These are phyloP conservation scores for Melanotaenia boesemani DNA, from an alignment of 2,797 vertebrate species.

Conservation along the genomic window DNA sequence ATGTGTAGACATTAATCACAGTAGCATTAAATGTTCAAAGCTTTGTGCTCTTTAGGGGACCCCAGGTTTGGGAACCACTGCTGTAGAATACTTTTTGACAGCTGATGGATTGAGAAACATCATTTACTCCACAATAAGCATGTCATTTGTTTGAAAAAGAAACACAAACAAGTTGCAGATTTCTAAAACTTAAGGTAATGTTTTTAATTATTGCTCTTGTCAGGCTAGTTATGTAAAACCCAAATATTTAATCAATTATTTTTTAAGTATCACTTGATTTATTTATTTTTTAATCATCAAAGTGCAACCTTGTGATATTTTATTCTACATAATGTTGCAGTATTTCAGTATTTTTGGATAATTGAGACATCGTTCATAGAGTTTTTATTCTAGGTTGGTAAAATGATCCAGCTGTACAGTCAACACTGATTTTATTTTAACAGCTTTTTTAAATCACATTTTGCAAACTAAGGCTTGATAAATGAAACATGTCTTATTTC, in stretches of 20 bases:
- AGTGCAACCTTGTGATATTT: background rate
- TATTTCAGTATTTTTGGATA: background rate
- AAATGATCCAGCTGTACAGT: background rate
- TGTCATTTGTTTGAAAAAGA: background rate
- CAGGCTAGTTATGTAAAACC: background rate
- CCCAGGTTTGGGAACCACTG: no score
- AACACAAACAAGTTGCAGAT: background rate
- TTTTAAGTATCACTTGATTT: background rate
- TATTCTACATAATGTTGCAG: background rate
- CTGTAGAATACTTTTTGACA: background rate
- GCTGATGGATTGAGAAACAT: background rate
- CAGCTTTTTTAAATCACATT: no score
- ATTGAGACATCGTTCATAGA: no score
- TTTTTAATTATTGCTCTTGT: background rate
- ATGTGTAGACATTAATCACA: no score
- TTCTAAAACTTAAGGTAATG: background rate
- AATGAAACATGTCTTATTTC: background rate
- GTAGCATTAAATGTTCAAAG: no score
- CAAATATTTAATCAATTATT: background rate
- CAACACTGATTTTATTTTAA: no score
- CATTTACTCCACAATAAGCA: background rate
- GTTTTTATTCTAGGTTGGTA: background rate
- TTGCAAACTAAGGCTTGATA: no score
- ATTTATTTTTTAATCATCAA: background rate
- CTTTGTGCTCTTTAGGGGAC: no score